phyloP scores from a whole-genome alignment of 2,113 vertebrate species.

The Sprattus sprattus region DNA sequence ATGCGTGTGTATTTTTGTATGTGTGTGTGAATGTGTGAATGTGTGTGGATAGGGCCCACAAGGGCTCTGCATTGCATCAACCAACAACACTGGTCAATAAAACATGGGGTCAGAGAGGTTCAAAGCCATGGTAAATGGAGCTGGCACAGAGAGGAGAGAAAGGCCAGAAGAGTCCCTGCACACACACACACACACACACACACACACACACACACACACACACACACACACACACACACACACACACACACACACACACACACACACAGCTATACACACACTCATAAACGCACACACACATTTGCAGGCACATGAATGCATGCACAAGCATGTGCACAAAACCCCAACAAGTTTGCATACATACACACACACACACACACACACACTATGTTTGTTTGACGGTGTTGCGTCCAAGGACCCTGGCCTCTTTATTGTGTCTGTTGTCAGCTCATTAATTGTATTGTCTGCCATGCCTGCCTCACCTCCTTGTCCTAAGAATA shows the following conservation, averaged over 20 bases:
- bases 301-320: neutral
- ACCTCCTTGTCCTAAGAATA: neutral
- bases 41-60: neutral
- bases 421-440: neutral
- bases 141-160: constrained; percentile 54
- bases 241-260: neutral
- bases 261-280: neutral
- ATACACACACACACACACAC: neutral
- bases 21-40: neutral
- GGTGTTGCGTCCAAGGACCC: neutral
- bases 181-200: constrained; percentile 40
- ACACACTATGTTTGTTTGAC: neutral
- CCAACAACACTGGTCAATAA: constrained; percentile 75
- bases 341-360: neutral
- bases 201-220: constrained; percentile 9
- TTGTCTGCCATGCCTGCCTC: neutral
- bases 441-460: neutral
- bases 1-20: neutral
- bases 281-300: neutral
- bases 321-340: neutral
- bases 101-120: constrained; percentile 66
- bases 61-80: constrained; percentile 52
- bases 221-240: constrained; percentile 5
- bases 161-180: neutral
- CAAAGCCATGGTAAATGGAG: constrained; percentile 75